These are phyloP conservation scores for Premnoplex brunnescens DNA, from an alignment of 2,797 vertebrate genomes.

Conservation along the genomic window DNA sequence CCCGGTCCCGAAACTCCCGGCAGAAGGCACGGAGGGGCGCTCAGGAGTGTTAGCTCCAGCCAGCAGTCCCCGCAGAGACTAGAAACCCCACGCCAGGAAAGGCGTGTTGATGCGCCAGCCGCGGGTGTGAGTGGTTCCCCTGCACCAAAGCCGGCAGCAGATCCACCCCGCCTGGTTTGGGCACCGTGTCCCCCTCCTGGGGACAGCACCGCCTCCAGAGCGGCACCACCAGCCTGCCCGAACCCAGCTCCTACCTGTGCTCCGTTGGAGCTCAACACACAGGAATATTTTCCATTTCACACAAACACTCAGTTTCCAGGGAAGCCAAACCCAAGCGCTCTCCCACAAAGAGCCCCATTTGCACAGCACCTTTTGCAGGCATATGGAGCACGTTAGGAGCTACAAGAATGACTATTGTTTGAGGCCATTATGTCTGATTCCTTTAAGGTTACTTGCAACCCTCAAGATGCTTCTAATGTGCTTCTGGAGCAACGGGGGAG, in stretches of 20 bases:
- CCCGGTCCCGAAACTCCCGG: not conserved
- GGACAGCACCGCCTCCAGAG: not conserved
- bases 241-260: rapidly evolving
- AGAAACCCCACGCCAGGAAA: not conserved
- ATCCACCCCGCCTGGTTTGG: not conserved
- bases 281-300: not conserved
- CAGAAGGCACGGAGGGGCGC: not conserved
- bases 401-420: not conserved
- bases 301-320: not conserved
- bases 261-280: not conserved
- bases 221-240: not conserved
- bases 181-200: not conserved
- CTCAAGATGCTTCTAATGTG: conserved; percentile 52
- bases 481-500: conserved; percentile 38
- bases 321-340: not conserved
- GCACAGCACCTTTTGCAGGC: not conserved
- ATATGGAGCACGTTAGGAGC: not conserved
- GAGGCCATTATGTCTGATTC: not conserved
- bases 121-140: rapidly evolving
- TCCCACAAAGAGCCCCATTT: not conserved
- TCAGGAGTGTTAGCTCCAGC: not conserved
- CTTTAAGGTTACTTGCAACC: not conserved
- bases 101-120: rapidly evolving
- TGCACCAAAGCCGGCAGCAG: not conserved
- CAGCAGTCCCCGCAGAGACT: no score